These are phyloP conservation scores for Cephalotes varians DNA, from an alignment of 2,888 invertebrate genomes.

Conservation along the genomic window DNA sequence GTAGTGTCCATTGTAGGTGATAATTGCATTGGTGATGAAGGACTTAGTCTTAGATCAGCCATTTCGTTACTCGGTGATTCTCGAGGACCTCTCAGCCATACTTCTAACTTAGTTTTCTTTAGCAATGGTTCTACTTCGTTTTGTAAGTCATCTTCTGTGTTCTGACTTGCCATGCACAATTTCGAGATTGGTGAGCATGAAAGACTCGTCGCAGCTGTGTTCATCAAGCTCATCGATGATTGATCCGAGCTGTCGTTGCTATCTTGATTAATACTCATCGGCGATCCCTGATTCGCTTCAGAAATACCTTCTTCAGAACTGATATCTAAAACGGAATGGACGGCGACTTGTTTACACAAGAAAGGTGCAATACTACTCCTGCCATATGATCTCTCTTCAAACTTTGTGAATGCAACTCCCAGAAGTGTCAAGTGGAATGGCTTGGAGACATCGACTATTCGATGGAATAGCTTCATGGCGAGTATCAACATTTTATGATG, in stretches of 20 bases:
- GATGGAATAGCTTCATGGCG: constrained; percentile 92
- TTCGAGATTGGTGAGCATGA: constrained; percentile 71
- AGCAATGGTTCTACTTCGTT: constrained; percentile 91
- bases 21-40: constrained; percentile 80
- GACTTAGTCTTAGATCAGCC: constrained; percentile 82
- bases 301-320: constrained; percentile 81
- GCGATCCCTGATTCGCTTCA: constrained; percentile 86
- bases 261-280: constrained; percentile 83
- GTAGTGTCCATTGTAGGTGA: constrained; percentile 86
- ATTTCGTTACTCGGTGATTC: constrained; percentile 84
- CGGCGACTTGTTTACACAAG: constrained; percentile 92
- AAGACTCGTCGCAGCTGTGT: constrained; percentile 61
- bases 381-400: constrained; percentile 90
- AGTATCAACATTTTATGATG: constrained; percentile 90
- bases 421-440: constrained; percentile 93
- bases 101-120: constrained; percentile 89
- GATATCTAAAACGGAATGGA: constrained; percentile 89
- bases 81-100: constrained; percentile 87
- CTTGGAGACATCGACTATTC: constrained; percentile 90
- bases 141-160: constrained; percentile 78
- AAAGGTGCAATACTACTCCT: constrained; percentile 92
- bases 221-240: constrained; percentile 51
- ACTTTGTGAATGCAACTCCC: constrained; percentile 94
- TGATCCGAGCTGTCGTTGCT: constrained; percentile 80
- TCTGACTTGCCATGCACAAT: constrained; percentile 66